These are phyloP conservation scores for Eilema caniola DNA, from an alignment of 2,888 invertebrate genomes.

Conservation along the genomic window DNA sequence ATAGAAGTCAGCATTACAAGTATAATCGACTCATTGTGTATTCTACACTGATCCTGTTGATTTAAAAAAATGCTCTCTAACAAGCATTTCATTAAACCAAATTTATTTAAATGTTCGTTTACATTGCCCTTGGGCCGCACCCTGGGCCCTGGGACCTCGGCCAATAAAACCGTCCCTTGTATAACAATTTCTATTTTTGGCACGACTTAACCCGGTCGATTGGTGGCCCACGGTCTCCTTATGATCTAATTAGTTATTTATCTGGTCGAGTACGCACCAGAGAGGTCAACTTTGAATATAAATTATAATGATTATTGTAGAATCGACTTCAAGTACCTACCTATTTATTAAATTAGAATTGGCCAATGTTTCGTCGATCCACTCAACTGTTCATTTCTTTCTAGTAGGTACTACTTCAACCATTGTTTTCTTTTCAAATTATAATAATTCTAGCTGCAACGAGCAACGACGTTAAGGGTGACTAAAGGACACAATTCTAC, in stretches of 20 bases:
- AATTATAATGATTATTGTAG: not conserved
- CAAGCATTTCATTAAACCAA: not conserved
- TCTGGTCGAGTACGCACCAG: not conserved
- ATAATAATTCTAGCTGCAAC: not conserved
- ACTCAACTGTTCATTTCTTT: not conserved
- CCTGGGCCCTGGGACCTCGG: not conserved
- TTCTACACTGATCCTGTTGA: not conserved
- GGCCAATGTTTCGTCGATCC: not conserved
- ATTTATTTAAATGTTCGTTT: constrained; percentile 8
- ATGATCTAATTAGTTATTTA: constrained; percentile 10
- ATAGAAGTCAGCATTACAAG: no score
- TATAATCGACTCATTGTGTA: not conserved
- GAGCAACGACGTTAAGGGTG: not conserved
- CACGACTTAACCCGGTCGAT: constrained; percentile 3
- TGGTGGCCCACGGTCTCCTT: constrained; percentile 7
- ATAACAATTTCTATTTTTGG: constrained; percentile 9
- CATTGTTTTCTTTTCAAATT: no score
- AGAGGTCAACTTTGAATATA: not conserved
- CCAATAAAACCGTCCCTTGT: not conserved
- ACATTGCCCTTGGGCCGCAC: not conserved
- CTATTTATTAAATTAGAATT: not conserved
- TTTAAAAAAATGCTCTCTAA: not conserved
- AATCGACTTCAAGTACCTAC: not conserved
- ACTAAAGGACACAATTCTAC: not conserved
- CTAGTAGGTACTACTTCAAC: no score